Evolutionary conservation across 2,113 vertebrate genomes (phyloP).

Genomic region (Corvus hawaiiensis): DNA sequence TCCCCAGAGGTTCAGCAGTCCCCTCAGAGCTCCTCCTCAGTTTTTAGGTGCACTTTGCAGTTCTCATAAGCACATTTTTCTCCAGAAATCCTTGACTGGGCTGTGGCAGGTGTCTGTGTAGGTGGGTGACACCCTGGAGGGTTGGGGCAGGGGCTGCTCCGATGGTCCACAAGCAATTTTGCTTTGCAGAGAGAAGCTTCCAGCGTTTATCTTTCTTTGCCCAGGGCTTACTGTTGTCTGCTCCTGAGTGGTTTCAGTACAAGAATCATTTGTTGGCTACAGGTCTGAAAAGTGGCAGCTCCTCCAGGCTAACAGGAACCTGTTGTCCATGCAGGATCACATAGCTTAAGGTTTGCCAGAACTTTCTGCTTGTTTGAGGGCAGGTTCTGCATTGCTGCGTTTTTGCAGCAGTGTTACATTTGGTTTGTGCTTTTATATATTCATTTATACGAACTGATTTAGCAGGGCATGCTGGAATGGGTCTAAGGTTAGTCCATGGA

Average conservation of each 20-base stretch:
- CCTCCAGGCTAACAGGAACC: background rate
- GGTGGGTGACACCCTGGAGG: background rate
- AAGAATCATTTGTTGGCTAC: background rate
- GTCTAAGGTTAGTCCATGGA: background rate
- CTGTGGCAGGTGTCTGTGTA: background rate
- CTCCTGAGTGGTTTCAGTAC: background rate
- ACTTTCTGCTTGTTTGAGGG: background rate
- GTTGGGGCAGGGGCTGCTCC: background rate
- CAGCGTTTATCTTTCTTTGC: rapidly evolving
- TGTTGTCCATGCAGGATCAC: background rate
- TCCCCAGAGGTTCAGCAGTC: background rate
- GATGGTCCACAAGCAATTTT: background rate
- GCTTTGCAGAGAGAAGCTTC: background rate
- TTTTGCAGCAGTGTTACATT: background rate
- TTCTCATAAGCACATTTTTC: background rate
- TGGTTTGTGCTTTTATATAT: background rate
- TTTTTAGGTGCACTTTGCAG: background rate
- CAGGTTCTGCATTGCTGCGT: background rate
- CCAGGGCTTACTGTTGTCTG: background rate
- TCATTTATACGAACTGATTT: background rate
- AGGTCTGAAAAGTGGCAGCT: background rate
- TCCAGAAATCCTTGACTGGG: background rate
- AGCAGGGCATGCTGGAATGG: background rate
- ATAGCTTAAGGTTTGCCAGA: rapidly evolving
- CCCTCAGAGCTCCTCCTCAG: background rate